Conservation (phyloP, 2,797 vertebrate species). For the Agapornis canus region DNA sequence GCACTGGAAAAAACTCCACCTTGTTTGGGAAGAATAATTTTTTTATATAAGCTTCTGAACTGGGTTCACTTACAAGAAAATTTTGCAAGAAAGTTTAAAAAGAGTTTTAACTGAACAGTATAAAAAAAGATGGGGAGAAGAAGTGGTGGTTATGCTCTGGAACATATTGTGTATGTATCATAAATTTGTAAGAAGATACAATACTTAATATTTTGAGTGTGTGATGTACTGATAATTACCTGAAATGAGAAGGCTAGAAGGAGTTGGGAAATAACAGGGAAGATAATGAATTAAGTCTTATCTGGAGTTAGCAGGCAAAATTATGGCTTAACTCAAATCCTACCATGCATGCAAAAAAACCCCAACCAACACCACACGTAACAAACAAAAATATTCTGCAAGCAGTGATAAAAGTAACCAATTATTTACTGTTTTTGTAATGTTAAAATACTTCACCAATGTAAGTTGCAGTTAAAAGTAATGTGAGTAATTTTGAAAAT, state of each 20-base stretch:
- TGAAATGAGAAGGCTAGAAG: neutral
- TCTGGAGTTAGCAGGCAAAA: constrained; percentile 53
- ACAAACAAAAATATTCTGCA: constrained; percentile 72
- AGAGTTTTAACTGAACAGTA: neutral
- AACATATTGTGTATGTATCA: neutral
- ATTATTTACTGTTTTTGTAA: constrained; percentile 79
- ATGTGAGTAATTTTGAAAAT: constrained; percentile 81
- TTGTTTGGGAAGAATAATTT: neutral
- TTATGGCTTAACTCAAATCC: constrained; percentile 60
- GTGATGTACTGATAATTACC: neutral
- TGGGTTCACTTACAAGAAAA: neutral
- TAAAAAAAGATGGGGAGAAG: neutral
- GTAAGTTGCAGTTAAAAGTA: constrained; percentile 80
- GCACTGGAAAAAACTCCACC: neutral
- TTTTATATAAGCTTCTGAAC: constrained; percentile 18
- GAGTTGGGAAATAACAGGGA: neutral
- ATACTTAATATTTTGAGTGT: neutral
- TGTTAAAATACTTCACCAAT: constrained; percentile 81
- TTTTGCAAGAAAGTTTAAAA: neutral
- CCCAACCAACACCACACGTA: neutral
- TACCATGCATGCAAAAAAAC: constrained; percentile 69
- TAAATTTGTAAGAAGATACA: neutral
- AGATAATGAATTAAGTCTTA: constrained; percentile 15
- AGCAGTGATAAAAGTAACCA: constrained; percentile 82
- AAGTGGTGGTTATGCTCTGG: neutral